phyloP scores from a whole-genome alignment of 1,140 invertebrate genomes.

The Kradibia gibbosae region DNA sequence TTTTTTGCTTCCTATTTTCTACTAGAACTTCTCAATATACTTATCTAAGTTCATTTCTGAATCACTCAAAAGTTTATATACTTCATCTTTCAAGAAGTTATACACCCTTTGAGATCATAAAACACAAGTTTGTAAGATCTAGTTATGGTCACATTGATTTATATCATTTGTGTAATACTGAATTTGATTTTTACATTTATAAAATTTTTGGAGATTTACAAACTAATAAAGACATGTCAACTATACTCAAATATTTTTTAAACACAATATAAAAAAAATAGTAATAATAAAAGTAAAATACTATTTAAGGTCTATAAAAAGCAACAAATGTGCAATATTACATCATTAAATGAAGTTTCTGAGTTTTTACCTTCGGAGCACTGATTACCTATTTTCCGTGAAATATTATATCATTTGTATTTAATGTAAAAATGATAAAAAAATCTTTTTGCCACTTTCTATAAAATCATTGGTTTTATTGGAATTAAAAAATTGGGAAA shows the following conservation, averaged over 20 bases:
- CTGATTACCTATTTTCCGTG: no score
- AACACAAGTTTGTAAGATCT: background rate
- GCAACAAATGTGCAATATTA: no score
- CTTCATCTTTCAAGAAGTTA: background rate
- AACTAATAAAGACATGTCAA: background rate
- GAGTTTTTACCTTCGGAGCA: no score
- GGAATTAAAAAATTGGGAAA: no score
- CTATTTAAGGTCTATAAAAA: no score
- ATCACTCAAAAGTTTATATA: background rate
- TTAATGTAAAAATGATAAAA: no score
- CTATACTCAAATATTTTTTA: background rate
- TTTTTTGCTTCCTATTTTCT: background rate
- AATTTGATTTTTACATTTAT: background rate
- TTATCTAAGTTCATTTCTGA: background rate
- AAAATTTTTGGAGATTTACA: background rate
- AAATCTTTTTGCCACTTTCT: no score
- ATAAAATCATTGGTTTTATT: no score
- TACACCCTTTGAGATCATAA: background rate
- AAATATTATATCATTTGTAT: no score
- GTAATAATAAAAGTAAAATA: no score
- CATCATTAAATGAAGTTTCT: no score
- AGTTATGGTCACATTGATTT: background rate
- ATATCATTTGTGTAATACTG: background rate
- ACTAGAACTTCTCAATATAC: background rate
- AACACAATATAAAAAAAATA: no score